A percentile compares a stretch with the other conserved stretches of the same genome.
phyloP scores from a whole-genome alignment of 2,797 vertebrate species.

The Chaetophractus vellerosus region DNA sequence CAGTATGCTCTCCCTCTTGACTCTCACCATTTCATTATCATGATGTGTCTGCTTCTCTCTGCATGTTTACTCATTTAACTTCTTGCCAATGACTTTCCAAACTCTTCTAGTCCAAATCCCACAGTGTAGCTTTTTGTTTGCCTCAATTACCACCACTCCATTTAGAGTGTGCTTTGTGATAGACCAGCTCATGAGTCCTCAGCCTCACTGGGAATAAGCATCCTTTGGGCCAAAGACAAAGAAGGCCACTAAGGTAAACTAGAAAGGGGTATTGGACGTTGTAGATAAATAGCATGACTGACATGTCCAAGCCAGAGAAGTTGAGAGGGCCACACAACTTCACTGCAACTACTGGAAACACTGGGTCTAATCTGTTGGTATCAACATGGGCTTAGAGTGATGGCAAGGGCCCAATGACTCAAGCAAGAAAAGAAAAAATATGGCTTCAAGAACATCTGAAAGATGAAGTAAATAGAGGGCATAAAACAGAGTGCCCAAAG shows the following conservation, averaged over 20 bases:
- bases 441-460: background rate
- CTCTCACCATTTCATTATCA: background rate
- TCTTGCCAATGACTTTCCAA: slow-evolving; percentile 26
- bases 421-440: background rate
- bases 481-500: background rate
- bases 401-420: background rate
- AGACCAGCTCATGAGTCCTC: background rate
- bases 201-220: background rate
- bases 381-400: background rate
- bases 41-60: background rate
- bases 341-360: background rate
- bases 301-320: background rate
- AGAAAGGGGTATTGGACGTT: background rate
- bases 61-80: background rate
- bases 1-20: background rate
- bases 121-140: background rate
- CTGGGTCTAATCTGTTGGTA: background rate
- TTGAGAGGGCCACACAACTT: background rate
- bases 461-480: background rate
- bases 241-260: background rate
- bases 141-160: background rate
- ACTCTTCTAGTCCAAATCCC: background rate
- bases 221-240: background rate
- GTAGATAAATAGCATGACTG: background rate
- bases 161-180: slow-evolving; percentile 6